Conservation (phyloP, 2,113 vertebrate species). For the Otolemur garnettii region DNA sequence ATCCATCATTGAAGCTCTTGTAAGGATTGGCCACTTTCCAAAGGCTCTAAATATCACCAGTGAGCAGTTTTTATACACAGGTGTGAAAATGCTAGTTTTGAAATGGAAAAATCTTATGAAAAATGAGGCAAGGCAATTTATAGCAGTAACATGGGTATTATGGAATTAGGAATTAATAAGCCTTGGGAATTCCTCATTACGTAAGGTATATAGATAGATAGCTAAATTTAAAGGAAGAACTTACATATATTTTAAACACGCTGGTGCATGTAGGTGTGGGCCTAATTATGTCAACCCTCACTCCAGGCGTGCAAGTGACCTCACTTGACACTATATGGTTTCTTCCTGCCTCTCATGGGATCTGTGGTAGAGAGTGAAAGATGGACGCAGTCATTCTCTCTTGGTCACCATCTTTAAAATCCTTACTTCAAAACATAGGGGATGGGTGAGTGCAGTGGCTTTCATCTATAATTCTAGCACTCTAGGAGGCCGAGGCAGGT, state of each 20-base stretch:
- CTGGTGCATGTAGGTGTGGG: not conserved
- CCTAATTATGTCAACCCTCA: slow-evolving; percentile 8
- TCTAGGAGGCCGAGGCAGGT: too few species aligned
- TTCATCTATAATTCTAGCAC: too few species aligned
- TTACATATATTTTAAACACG: not conserved
- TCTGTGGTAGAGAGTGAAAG: not conserved
- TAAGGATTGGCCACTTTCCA: not conserved
- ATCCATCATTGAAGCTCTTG: not conserved
- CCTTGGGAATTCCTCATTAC: not conserved
- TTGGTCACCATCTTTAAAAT: not conserved
- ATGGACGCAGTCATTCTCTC: not conserved
- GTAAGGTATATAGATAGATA: not conserved
- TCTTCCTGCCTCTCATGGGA: not conserved
- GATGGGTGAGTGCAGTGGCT: too few species aligned
- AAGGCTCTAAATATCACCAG: not conserved
- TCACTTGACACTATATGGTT: not conserved
- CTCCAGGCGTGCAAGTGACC: not conserved
- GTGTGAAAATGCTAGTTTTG: not conserved
- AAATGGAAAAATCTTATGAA: slow-evolving; percentile 34
- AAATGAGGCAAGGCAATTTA: slow-evolving; percentile 46
- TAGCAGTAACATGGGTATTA: not conserved
- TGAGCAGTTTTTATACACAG: not conserved
- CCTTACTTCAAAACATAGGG: not conserved
- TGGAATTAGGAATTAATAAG: slow-evolving; percentile 7
- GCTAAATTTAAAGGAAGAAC: not conserved